Conservation (phyloP, 2,113 vertebrate species). For the Gasterosteus nipponicus region DNA sequence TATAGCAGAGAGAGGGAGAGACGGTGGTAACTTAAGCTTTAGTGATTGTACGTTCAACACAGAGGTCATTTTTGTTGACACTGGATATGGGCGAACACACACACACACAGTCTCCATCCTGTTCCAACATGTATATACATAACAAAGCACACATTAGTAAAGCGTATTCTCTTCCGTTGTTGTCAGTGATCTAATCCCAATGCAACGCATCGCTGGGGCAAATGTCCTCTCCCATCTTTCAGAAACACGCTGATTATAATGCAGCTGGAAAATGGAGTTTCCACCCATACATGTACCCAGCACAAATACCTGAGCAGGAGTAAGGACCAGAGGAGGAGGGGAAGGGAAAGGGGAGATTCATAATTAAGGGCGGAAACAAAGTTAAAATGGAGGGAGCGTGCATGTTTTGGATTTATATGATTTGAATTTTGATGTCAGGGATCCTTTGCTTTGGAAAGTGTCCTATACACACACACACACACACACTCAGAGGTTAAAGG, state of each 20-base stretch:
- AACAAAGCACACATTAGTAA: conserved; percentile 14
- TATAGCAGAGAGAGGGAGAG: conserved; percentile 67
- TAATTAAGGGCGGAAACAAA: background rate
- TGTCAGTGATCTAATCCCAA: conserved; percentile 70
- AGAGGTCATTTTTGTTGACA: conserved; percentile 74
- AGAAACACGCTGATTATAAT: conserved; percentile 60
- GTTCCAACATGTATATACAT: background rate
- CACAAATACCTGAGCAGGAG: conserved; percentile 13
- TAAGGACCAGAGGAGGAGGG: background rate
- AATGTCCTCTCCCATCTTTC: conserved; percentile 40
- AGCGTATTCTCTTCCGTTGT: conserved; percentile 1
- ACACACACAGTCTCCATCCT: conserved; percentile 6
- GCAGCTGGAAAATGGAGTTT: conserved; percentile 64
- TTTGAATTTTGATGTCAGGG: background rate
- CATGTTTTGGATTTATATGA: conserved; percentile 3
- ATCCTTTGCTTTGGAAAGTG: background rate
- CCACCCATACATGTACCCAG: conserved; percentile 18
- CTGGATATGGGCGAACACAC: conserved; percentile 50
- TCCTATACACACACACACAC: background rate
- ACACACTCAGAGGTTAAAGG: background rate
- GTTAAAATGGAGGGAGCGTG: background rate
- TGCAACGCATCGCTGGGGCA: conserved; percentile 40
- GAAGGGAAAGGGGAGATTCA: conserved; percentile 5
- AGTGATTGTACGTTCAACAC: conserved; percentile 71
- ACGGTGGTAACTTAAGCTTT: conserved; percentile 70